Evolutionary conservation across 2,888 invertebrate genomes (phyloP).

Genomic region (Sphaerophoria rueppellii): DNA sequence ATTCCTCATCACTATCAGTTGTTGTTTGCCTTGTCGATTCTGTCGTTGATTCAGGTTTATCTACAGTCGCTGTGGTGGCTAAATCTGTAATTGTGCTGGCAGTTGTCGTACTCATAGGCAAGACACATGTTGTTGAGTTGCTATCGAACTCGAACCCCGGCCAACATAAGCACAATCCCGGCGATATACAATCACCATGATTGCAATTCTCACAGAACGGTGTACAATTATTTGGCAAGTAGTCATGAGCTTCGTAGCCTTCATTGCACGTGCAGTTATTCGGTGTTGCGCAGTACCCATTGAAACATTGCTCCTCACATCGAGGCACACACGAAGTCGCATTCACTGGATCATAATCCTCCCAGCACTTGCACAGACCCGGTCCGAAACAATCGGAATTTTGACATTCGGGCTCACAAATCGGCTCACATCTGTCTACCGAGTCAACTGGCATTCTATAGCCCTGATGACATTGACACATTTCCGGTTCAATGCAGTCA

Average conservation of each 20-base stretch:
- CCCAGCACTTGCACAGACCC: constrained; percentile 77
- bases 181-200: constrained; percentile 74
- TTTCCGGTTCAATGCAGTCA: constrained; percentile 82
- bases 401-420: constrained; percentile 79
- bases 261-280: constrained; percentile 81
- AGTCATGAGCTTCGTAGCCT: constrained; percentile 73
- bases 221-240: constrained; percentile 70
- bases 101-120: neutral
- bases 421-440: constrained; percentile 76
- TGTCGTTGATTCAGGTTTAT: neutral
- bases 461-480: constrained; percentile 84
- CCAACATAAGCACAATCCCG: constrained; percentile 74
- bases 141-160: constrained; percentile 70
- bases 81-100: neutral
- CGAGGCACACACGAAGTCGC: constrained; percentile 74
- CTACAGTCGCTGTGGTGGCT: neutral
- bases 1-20: neutral
- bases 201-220: constrained; percentile 74
- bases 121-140: constrained; percentile 7
- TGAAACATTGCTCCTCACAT: constrained; percentile 63
- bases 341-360: constrained; percentile 77
- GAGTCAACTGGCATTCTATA: constrained; percentile 60
- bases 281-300: constrained; percentile 76
- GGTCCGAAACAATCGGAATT: constrained; percentile 82
- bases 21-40: neutral